A percentile compares a stretch with the other conserved stretches of the same genome.
These are phyloP conservation scores for Hydractinia echinata DNA, from an alignment of 30 jellyfish, hydroid and myxozoan genomes.

Conservation along the genomic window DNA sequence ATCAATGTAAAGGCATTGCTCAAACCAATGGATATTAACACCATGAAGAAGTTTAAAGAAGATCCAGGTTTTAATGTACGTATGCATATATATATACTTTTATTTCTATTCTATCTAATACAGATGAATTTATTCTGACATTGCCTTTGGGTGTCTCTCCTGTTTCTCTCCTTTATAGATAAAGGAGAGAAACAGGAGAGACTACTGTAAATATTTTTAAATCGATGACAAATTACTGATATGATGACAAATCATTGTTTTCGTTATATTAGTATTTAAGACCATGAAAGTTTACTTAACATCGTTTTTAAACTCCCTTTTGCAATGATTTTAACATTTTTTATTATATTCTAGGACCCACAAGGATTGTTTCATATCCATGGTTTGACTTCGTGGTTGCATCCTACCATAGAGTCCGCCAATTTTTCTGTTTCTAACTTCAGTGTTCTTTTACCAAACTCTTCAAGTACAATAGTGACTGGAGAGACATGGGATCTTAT, in stretches of 20 bases:
- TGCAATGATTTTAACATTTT: no score
- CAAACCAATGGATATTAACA: conserved; percentile 14
- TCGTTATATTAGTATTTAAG: no score
- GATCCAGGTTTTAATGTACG: neutral
- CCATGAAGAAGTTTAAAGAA: conserved; percentile 25
- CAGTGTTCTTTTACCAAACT: conserved; percentile 12
- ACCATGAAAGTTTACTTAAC: no score
- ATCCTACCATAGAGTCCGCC: conserved; percentile 22
- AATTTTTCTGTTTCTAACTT: conserved; percentile 28
- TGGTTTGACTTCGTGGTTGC: conserved; percentile 15
- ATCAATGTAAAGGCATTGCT: conserved; percentile 3
- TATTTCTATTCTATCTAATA: no score
- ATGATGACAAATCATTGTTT: no score
- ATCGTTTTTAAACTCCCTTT: neutral
- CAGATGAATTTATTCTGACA: neutral
- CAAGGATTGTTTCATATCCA: conserved; percentile 5
- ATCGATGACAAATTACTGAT: no score
- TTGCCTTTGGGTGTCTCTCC: neutral
- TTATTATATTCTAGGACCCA: neutral
- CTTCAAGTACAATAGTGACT: neutral
- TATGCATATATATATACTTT: no score
- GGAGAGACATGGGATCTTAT: conserved; percentile 30
- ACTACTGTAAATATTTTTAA: neutral
- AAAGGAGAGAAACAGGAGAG: no score
- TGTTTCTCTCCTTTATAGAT: neutral